Evolutionary conservation across 2,797 vertebrate genomes (phyloP), one percentile per base, ranked within the genome.

Genomic region (Mormyrus proboscirostris): DNA sequence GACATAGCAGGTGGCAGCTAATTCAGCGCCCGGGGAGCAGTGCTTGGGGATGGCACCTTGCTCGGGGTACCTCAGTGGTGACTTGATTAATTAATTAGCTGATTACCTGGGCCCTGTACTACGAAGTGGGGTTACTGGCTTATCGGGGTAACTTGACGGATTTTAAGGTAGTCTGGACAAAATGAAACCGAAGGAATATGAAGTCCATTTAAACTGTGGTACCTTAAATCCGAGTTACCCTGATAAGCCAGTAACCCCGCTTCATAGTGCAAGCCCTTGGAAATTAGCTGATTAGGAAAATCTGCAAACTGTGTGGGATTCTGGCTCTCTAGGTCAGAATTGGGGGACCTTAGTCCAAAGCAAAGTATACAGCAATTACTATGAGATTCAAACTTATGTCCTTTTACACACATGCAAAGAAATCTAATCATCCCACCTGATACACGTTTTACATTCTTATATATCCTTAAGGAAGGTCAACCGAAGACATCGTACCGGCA

Each of bases 401-500:
- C 73, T 44, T 44, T 41, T 47, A 79, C 14, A 79, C 73, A 79
- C 38, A 47, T 9, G 12, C 38, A 79, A 47, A 79, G 16, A 79
- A 79, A 41, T 47, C 14, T n/a, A 44, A 79, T 41, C 38, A 79
- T 44, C 73, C 73, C 16, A 47, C 73, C 73, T 8, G 41, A 79
- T 38, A 6, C 29, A 73, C 29, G 12, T 38, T 79, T n/a, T n/a
- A 44, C 73, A n/a, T 79, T 44, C 44, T 7, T 2, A 84, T 50
- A 84, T 22, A 84, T 49, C 49, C 8, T 49, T 9, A 84, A 47
- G 44, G 47, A 87, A 49, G 33, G 44, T 55, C 50, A 87, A 38
- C 84, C 1, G 1, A 25, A 44, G 25, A 16, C 3, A 62, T 29
- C 8, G 29, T 92, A 92, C 91, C 93, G 22, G 88, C 38, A 49